Conservation (phyloP, 2,797 vertebrate genomes). For the Chrosomus eos region DNA sequence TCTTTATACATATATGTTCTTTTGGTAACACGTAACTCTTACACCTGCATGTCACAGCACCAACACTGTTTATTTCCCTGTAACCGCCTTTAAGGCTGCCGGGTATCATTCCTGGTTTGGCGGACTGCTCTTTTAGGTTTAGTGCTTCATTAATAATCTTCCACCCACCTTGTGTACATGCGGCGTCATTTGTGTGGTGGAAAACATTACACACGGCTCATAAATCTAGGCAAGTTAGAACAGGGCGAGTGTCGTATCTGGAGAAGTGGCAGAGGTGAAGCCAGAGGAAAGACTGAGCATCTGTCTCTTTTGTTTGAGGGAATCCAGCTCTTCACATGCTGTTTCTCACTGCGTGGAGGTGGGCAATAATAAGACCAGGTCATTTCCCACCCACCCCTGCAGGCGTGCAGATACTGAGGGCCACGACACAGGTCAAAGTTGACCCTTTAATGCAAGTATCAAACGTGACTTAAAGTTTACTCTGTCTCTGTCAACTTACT, state of each 20-base stretch:
- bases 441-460: not conserved
- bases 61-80: slow-evolving; percentile 9
- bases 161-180: slow-evolving; percentile 17
- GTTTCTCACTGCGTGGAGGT: slow-evolving; percentile 26
- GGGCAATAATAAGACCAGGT: slow-evolving; percentile 29
- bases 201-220: slow-evolving; percentile 37
- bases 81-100: not conserved
- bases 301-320: slow-evolving; percentile 42
- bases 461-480: not conserved
- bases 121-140: slow-evolving; percentile 25
- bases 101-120: not conserved
- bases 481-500: not conserved
- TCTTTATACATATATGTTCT: not conserved
- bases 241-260: slow-evolving; percentile 6
- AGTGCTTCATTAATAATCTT: slow-evolving; percentile 11
- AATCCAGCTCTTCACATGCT: slow-evolving; percentile 11
- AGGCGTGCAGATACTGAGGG: not conserved
- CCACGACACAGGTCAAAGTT: not conserved
- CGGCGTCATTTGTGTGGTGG: slow-evolving; percentile 24
- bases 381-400: slow-evolving; percentile 24
- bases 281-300: slow-evolving; percentile 20
- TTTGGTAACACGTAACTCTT: not conserved
- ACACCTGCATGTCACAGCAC: not conserved
- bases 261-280: slow-evolving; percentile 12
- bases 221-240: slow-evolving; percentile 56